Evolutionary conservation across 2,113 vertebrate species (phyloP).

Genomic region (Spermophilus dauricus): DNA sequence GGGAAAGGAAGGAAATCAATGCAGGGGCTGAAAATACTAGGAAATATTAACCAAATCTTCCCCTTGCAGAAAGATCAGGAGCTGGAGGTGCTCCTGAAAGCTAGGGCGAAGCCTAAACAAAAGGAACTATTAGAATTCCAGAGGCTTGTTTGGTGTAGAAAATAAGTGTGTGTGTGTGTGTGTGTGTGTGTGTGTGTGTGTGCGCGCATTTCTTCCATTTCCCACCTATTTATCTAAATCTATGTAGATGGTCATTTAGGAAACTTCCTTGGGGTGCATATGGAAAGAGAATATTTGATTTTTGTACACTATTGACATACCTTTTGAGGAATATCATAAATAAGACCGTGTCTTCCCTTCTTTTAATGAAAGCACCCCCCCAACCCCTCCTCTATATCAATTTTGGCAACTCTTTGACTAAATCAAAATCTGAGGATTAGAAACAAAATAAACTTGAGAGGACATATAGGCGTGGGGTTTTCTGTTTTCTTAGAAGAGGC

Average conservation of each 20-base stretch:
- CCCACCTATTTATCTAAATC: neutral
- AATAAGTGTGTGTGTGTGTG: accelerated
- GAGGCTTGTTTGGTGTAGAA: conserved; percentile 63
- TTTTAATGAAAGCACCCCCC: neutral
- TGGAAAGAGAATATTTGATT: neutral
- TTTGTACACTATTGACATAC: neutral
- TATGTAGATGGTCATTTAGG: neutral
- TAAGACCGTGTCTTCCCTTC: neutral
- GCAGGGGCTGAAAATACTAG: conserved; percentile 83
- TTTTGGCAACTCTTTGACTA: neutral
- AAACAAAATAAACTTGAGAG: neutral
- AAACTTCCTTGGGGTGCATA: neutral
- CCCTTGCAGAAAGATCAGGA: neutral
- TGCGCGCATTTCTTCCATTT: neutral
- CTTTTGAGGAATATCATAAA: neutral
- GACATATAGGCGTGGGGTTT: neutral
- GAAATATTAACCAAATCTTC: conserved; percentile 83
- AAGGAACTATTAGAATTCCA: conserved; percentile 73
- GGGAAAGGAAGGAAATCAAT: conserved; percentile 86
- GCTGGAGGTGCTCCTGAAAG: conserved; percentile 55
- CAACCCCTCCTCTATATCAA: neutral
- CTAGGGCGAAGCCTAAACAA: conserved; percentile 62
- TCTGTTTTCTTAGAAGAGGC: neutral
- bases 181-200: accelerated
- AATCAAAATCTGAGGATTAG: neutral